phyloP scores from a whole-genome alignment of 2,113 vertebrate species.

The Spermophilus dauricus region DNA sequence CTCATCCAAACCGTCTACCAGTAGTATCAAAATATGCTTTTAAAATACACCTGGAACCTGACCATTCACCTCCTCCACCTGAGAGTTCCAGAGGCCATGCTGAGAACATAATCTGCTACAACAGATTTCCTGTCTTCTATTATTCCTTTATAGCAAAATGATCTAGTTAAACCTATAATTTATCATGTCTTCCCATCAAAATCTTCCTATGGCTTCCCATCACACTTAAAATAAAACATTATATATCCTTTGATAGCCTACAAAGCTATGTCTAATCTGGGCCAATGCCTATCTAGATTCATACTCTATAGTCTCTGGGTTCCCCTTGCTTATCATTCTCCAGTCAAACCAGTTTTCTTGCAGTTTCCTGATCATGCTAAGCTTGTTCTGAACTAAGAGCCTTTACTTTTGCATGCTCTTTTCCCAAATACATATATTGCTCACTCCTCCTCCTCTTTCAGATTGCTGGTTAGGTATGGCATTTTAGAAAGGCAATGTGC shows the following conservation, averaged over 20 bases:
- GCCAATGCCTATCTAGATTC: background rate
- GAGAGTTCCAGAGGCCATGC: background rate
- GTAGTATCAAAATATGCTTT: background rate
- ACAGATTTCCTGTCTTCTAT: background rate
- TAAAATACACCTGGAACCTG: background rate
- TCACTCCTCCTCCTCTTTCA: background rate
- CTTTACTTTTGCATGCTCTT: slow-evolving; percentile 13
- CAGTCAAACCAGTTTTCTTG: background rate
- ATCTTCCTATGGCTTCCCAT: background rate
- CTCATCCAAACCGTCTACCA: background rate
- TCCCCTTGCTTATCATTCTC: background rate
- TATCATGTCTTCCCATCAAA: background rate
- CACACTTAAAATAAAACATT: background rate
- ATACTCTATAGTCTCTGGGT: background rate
- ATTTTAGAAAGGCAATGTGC: slow-evolving; percentile 3
- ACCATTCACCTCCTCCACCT: background rate
- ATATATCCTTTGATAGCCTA: background rate
- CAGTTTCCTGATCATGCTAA: background rate
- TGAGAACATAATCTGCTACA: background rate
- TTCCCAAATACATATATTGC: background rate
- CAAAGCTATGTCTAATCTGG: background rate
- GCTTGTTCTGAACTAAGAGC: background rate
- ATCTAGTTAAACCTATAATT: background rate
- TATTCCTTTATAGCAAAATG: background rate
- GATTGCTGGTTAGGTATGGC: background rate